Base-by-base conservation (phyloP, 1,140 invertebrate genomes). In the Zaprionus lachaisei region DNA sequence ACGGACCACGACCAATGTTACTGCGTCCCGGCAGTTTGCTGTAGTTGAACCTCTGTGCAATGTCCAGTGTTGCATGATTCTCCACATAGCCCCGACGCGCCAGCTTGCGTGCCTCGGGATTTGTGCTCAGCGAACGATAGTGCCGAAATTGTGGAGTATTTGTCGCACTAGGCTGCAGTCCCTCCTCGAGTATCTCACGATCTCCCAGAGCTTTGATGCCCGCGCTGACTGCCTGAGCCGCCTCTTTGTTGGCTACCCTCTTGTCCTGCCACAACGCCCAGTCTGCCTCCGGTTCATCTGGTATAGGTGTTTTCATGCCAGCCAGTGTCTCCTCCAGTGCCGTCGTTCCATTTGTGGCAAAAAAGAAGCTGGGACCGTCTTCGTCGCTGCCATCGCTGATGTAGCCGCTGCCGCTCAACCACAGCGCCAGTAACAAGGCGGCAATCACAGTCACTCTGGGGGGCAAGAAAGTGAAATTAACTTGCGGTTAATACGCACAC, bases 81-180 rank as follows among this genome's bases (percentile, higher is more conserved):
- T 95, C 94, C 0, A 95, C 94, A 70, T 95, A 95, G 5, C 95
- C 96, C 1, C 94, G 92, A 2, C 95, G 92, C 0, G 96, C 95
- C 34, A 96, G 72, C 14, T 94, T 93, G 15, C 94, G 94, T 0
- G 96, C 94, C 28, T 93, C 93, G 0, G 93, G 84, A 20, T 94
- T 94, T 0, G 95, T 96, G 58, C 94, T 94, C 1, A 96, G 93
- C 0, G 96, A 95, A 34, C 94, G 93, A 82, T 96, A 96, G 63
- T 96, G 96, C 37, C 95, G 94, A 41, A 94, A 95, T 17, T 95
- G 95, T 1, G 96, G 95, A 5, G 95, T 95, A 47, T 95, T 93
- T 0, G 93, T 84, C 0, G 93, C 93, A 38, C 95, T 81, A 0
- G 94, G 92, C 20, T 82, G 91, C 1, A 94, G 91, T 0, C 76